Evolutionary conservation across 2,797 vertebrate species (phyloP), one percentile per base, ranked within the genome.

Genomic region (Chaenodraco wilsoni): DNA sequence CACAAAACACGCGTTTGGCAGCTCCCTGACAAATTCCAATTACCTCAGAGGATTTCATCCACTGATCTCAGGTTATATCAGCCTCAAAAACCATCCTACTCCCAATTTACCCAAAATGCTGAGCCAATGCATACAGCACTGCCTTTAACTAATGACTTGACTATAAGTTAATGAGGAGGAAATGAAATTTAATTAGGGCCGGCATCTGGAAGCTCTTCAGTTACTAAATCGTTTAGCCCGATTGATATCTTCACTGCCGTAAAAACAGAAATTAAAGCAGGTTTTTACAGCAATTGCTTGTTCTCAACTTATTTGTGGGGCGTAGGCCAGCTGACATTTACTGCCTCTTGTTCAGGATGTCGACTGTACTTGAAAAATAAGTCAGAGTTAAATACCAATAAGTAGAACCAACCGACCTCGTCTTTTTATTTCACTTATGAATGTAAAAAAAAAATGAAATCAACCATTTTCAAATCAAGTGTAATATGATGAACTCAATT

Each of bases 131-230:
- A 84, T 78, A 82, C 74, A 57, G 27, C 48, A 1, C 63, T 55
- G 61, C 74, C 64, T 66, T 76, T 83, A 81, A 89, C 83, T 85
- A 89, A 86, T 64, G 83, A 86, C 67, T 59, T 76, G 68, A 73
- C 84, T 13, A 52, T 62, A 74, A 89, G 82, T 87, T 88, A 90
- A 88, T 82, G 89, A 86, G 83, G 59, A 37, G 82, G 82, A 82
- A 72, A 84, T 65, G 66, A 87, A 87, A 88, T 57, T 82, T 78
- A 90, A 89, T 81, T 81, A 67, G 76, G 64, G 69, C 48, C 13
- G 59, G 57, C 44, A 13, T 78, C 83, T 83, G 79, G 79, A 81
- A 85, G 72, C 60, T 83, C 63, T 78, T 87, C 54, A 76, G 57
- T 73, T 77, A 72, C 74, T 84, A 68, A 85, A 85, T 84, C 16